These are phyloP conservation scores for Athalia cordata DNA, from an alignment of 2,888 invertebrate genomes.

Conservation along the genomic window DNA sequence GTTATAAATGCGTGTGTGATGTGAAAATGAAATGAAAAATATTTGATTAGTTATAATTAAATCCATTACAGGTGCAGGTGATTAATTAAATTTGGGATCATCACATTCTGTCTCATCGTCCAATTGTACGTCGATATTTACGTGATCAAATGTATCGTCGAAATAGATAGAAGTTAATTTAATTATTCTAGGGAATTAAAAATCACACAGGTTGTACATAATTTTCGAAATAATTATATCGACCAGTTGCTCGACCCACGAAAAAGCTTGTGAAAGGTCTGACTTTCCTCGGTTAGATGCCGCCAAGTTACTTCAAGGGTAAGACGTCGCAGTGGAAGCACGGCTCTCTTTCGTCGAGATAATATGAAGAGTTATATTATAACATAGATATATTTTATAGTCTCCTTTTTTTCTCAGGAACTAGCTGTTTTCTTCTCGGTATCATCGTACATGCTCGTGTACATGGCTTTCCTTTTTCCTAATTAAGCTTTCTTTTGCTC, in stretches of 20 bases:
- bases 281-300: conserved; percentile 27
- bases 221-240: not conserved
- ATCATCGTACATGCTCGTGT: conserved; percentile 66
- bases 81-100: too few species aligned
- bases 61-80: too few species aligned
- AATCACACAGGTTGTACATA: not conserved
- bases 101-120: too few species aligned
- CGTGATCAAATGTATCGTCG: not conserved
- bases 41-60: too few species aligned
- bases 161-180: not conserved
- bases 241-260: not conserved
- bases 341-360: not conserved
- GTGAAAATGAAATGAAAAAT: too few species aligned
- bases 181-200: not conserved
- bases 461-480: conserved; percentile 72
- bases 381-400: too few species aligned
- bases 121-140: too few species aligned
- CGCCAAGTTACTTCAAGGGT: conserved; percentile 15
- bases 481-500: conserved; percentile 73
- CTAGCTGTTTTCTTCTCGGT: conserved; percentile 73
- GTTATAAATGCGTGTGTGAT: too few species aligned
- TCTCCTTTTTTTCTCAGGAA: conserved; percentile 71
- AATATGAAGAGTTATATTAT: not conserved
- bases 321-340: conserved; percentile 9
- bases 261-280: conserved; percentile 6